phyloP scores from a whole-genome alignment of 2,113 vertebrate species.

The Chaenocephalus aceratus region DNA sequence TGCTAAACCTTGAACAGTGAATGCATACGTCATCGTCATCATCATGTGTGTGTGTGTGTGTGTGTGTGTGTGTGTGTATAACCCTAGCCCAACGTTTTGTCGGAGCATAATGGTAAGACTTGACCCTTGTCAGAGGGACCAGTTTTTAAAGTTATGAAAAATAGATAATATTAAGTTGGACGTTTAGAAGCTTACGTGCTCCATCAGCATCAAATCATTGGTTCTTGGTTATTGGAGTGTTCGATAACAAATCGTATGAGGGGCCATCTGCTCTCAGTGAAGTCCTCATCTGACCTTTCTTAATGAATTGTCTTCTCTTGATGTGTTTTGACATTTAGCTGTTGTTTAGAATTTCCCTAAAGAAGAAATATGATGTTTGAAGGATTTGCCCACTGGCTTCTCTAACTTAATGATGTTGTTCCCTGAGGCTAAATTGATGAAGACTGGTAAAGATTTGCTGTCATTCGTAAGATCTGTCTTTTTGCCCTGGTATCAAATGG shows the following conservation, averaged over 20 bases:
- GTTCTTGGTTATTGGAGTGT: neutral
- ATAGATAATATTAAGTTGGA: neutral
- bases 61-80: neutral
- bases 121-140: neutral
- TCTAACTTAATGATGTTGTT: constrained; percentile 41
- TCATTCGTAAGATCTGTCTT: constrained; percentile 18
- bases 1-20: neutral
- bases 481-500: neutral
- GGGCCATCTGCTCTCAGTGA: constrained; percentile 16
- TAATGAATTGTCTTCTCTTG: constrained; percentile 22
- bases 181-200: neutral
- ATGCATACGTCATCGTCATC: neutral
- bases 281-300: constrained; percentile 22
- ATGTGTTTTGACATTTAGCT: constrained; percentile 41
- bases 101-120: neutral
- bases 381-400: constrained; percentile 9
- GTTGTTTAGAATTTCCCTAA: constrained; percentile 4
- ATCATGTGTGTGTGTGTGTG: too few species aligned
- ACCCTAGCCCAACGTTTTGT: neutral
- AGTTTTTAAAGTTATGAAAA: neutral
- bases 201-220: neutral
- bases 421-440: constrained; percentile 30
- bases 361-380: constrained; percentile 14
- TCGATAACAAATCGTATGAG: constrained; percentile 7
- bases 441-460: constrained; percentile 10